Conservation (phyloP, 2,797 vertebrate genomes). For the Periparus ater region DNA sequence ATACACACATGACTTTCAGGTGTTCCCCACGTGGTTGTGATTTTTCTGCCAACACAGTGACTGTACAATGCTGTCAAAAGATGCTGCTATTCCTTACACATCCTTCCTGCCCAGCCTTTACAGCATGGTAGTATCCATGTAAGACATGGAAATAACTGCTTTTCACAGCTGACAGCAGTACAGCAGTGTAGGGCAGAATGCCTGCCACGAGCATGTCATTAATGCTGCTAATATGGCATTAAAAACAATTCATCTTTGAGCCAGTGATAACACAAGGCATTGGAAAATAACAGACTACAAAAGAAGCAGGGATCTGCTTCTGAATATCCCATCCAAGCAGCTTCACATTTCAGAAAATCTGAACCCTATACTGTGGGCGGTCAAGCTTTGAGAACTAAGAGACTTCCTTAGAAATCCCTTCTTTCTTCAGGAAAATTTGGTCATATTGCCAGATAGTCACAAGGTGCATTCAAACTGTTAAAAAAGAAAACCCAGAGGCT, state of each 20-base stretch:
- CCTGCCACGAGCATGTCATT: background rate
- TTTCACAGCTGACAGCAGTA: background rate
- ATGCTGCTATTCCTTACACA: background rate
- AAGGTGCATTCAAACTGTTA: background rate
- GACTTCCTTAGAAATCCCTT: background rate
- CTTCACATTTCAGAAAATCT: background rate
- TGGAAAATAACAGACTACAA: background rate
- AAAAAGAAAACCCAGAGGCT: background rate
- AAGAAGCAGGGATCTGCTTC: background rate
- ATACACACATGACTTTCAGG: rapidly evolving
- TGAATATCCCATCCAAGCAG: background rate
- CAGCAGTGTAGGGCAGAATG: background rate
- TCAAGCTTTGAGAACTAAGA: background rate
- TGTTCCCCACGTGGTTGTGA: rapidly evolving
- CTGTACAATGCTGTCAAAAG: background rate
- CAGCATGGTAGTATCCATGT: background rate
- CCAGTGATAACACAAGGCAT: background rate
- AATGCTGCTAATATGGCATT: background rate
- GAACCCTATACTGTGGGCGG: background rate
- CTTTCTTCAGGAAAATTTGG: background rate
- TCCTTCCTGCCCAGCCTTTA: background rate
- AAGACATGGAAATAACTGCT: background rate
- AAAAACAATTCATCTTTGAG: background rate
- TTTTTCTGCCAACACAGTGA: background rate
- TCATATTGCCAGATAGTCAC: background rate